These are phyloP conservation scores for Macquaria ambigua DNA, from an alignment of 2,113 vertebrate species.

Conservation along the genomic window DNA sequence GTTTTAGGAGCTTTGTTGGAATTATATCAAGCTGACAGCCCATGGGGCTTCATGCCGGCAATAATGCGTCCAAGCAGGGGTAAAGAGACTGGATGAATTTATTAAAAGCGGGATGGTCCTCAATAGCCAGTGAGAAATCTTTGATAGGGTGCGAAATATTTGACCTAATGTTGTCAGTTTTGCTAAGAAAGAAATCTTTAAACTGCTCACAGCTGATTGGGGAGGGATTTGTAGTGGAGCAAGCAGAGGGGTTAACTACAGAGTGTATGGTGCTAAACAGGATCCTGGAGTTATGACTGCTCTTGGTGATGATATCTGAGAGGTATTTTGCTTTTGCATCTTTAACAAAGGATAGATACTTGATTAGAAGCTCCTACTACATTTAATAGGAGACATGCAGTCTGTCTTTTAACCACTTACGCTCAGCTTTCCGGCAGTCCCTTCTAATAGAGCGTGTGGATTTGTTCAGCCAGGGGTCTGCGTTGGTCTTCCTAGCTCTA, in stretches of 20 bases:
- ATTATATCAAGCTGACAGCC: too few relatives aligned
- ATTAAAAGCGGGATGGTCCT: neutral
- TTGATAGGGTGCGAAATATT: neutral
- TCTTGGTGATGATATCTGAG: neutral
- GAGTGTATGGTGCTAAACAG: neutral
- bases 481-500: neutral
- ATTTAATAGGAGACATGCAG: too few relatives aligned
- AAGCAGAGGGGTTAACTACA: neutral
- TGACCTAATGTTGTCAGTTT: neutral
- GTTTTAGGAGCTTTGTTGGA: too few relatives aligned
- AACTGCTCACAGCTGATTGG: neutral
- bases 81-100: too few relatives aligned
- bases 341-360: too few relatives aligned
- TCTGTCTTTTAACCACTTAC: neutral
- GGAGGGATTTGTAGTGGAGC: neutral
- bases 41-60: too few relatives aligned
- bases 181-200: neutral
- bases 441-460: neutral
- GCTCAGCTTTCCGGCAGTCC: neutral
- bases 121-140: neutral
- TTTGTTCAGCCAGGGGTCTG: neutral
- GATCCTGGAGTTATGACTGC: neutral
- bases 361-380: too few relatives aligned
- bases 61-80: too few relatives aligned
- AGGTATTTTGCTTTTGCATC: too few relatives aligned